Base-by-base conservation (phyloP, 2,113 vertebrate genomes). In the Gobius niger region DNA sequence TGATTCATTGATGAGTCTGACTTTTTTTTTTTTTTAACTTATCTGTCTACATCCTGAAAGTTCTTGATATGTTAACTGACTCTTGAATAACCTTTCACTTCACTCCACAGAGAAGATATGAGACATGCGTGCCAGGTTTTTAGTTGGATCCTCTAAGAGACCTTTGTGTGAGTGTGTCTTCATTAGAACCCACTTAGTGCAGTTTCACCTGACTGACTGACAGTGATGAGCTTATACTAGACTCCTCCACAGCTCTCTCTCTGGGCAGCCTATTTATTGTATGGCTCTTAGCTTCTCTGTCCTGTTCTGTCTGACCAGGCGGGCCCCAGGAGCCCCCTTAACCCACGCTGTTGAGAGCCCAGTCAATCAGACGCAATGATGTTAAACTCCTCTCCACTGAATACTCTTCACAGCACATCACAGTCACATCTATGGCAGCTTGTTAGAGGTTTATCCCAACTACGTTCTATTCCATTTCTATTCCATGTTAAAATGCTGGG, bases 301-400 rank as follows among this genome's bases (percentile, higher is more conserved):
- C 82, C 77, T 77, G 76, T 85, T 80, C 78, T 81, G 80, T 88
- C 87, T 84, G 82, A 90, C 83, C 85, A 82, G 65, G 68, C 81
- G 77, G 87, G 82, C 81, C 90, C 85, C 90, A 72, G 67, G 89
- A 90, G 90, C 62, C 87, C 89, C 89, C 89, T 91, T 90, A 91
- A 88, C 84, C 76, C 76, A 67, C 65, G 5, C 76, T 79, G 72
- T 73, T 74, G 79, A 90, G 71, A 88, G 64, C 53, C 82, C 77
- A 80, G 84, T 87, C 88, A 90, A 87, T 89, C 88, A 88, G 82
- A 90, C 74, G 61, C 85, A 81, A 88, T 90, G 82, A 90, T 90
- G 82, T 86, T 90, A 84, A 85, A 90, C 75, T 76, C 64, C 75
- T 78, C 82, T 85, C 84, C 84, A 80, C 82, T 85, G 81, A 90